Conservation (phyloP, 2,888 invertebrate genomes). For the Ormyrus pomaceus region DNA sequence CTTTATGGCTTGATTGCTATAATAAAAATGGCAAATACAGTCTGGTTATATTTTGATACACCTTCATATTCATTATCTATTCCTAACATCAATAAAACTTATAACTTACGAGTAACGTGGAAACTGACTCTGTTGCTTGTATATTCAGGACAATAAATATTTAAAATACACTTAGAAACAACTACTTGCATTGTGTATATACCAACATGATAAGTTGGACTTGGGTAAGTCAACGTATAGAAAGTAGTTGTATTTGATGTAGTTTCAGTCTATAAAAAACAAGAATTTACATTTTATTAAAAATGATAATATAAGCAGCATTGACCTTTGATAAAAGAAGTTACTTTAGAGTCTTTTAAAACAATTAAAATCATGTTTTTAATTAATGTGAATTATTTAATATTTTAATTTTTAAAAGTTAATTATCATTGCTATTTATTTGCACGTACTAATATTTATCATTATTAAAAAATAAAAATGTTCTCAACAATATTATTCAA, state of each 20-base stretch:
- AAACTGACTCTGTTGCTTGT: conserved; percentile 73
- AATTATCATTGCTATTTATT: neutral
- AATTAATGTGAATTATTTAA: neutral
- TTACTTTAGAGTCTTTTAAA: too few relatives aligned
- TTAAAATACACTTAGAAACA: conserved; percentile 71
- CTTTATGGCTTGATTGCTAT: too few relatives aligned
- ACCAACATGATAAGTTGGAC: conserved; percentile 78
- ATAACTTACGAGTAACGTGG: conserved; percentile 77
- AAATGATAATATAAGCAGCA: neutral
- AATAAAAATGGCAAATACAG: too few relatives aligned
- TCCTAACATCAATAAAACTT: conserved; percentile 1
- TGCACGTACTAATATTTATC: neutral
- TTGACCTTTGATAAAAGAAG: neutral
- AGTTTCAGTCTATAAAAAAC: conserved; percentile 68
- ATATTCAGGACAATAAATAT: conserved; percentile 57
- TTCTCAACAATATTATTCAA: too few relatives aligned
- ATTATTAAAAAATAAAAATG: neutral
- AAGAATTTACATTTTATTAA: neutral
- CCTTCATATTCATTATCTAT: too few relatives aligned
- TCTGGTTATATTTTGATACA: too few relatives aligned
- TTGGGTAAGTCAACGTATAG: conserved; percentile 81
- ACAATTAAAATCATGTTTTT: too few relatives aligned
- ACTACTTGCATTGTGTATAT: conserved; percentile 79
- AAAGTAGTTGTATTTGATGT: conserved; percentile 77
- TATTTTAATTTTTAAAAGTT: neutral